These are phyloP conservation scores for Portunus trituberculatus DNA, from an alignment of 1,140 invertebrate species.

Conservation along the genomic window DNA sequence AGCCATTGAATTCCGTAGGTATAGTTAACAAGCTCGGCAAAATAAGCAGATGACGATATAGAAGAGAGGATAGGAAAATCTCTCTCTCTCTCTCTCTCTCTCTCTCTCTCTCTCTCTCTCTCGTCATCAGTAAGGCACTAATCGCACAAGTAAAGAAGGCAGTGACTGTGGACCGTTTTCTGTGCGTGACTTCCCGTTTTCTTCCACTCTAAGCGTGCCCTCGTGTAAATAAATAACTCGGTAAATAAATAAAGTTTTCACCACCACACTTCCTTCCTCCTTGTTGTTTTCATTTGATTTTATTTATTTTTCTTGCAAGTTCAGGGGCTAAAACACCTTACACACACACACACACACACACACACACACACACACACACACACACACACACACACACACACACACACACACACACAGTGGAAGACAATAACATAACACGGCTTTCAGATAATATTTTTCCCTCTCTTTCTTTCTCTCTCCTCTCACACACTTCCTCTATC, in stretches of 20 bases:
- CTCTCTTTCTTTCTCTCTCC: no score
- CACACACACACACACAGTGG: neutral
- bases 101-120: slow-evolving; percentile 16
- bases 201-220: neutral
- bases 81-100: slow-evolving; percentile 20
- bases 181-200: neutral
- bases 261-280: no score
- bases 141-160: neutral
- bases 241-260: neutral
- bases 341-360: slow-evolving; percentile 11
- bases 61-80: neutral
- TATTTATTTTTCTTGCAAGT: no score
- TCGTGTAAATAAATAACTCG: neutral
- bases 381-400: neutral
- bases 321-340: neutral
- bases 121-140: neutral
- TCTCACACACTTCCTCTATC: no score
- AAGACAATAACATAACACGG: neutral
- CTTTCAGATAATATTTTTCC: no score
- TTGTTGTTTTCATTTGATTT: no score
- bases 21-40: neutral
- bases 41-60: neutral
- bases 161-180: neutral
- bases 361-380: slow-evolving; percentile 20
- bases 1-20: neutral